phyloP scores from a whole-genome alignment of 1,140 invertebrate species.

The Gonatopus flavifemur region DNA sequence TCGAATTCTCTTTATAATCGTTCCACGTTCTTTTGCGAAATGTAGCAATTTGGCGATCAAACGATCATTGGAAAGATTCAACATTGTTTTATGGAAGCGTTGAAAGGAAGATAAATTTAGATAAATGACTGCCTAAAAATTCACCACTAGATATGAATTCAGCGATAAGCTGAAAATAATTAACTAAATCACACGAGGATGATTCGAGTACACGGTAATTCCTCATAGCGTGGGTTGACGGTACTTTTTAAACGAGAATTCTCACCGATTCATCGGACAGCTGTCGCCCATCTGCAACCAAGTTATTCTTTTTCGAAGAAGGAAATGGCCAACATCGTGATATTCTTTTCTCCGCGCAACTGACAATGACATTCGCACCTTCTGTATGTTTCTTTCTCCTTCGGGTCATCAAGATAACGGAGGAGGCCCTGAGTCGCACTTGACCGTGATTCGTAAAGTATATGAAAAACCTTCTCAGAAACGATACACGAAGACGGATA shows the following conservation, averaged over 20 bases:
- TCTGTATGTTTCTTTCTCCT: conserved; percentile 29
- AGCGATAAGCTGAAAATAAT: too few species aligned
- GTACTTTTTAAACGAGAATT: conserved; percentile 17
- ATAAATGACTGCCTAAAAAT: too few species aligned
- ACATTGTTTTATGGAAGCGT: too few species aligned
- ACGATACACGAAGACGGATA: too few species aligned
- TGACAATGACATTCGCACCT: conserved; percentile 31
- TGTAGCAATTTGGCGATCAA: too few species aligned
- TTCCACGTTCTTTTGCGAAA: too few species aligned
- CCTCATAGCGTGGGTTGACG: conserved; percentile 1
- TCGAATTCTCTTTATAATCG: too few species aligned
- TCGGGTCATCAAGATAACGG: conserved; percentile 44
- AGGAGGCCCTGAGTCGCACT: conserved; percentile 27
- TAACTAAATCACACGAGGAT: too few species aligned
- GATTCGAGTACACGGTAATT: conserved; percentile 2
- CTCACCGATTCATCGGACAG: conserved; percentile 18
- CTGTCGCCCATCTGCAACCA: conserved; percentile 23
- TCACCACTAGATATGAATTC: too few species aligned
- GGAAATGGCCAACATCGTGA: conserved; percentile 6
- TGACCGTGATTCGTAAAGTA: conserved; percentile 24
- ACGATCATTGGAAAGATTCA: too few species aligned
- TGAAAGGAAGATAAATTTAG: too few species aligned
- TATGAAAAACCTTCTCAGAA: too few species aligned
- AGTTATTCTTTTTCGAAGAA: conserved; percentile 9
- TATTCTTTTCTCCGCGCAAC: conserved; percentile 25